Evolutionary conservation across 2,888 invertebrate species (phyloP), one percentile per base, ranked within the genome.

Genomic region (Tridacna gigas): DNA sequence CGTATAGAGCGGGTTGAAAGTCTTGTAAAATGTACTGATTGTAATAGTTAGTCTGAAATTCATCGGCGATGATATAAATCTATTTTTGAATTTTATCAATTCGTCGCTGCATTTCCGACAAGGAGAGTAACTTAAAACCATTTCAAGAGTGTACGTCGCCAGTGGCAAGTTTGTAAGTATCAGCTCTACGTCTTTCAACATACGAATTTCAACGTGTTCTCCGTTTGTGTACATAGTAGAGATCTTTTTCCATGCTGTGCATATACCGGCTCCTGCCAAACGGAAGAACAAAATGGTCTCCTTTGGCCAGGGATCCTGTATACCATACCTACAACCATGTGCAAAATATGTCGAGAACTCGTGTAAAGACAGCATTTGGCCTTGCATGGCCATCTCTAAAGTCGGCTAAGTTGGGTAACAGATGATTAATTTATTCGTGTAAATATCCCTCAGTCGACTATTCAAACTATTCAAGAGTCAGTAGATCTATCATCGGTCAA

Each of bases 101-200:
- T 25, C 22, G n/a, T 61, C 61, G 61, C 61, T 61, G n/a, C 61
- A 61, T n/a, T n/a, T 61, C 61, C 61, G n/a, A 7, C 61, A 61
- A 7, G 61, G 61, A n/a, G 61, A 61, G 11, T 61, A 61, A 61
- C n/a, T 61, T n/a, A 22, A 25, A 12, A 61, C 61, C 61, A 61
- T 61, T 22, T 61, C 61, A 12, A 61, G 20, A 9, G n/a, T 15
- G n/a, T 61, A 61, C 7, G 18, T 61, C 11, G 12, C 25, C 61
- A 11, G 0, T 61, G 20, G n/a, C 11, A n/a, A 61, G 7, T 15
- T 2, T 61, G 11, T 9, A 20, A n/a, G n/a, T 61, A 22, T n/a
- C n/a, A 2, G 5, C 5, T 61, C 25, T n/a, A 9, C n/a, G 25
- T 61, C 61, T n/a, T 61, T 12, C n/a, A 61, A 9, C 61, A 61